Percentiles rank a stretch among this genome's conserved stretches.
phyloP scores from a whole-genome alignment of 2,888 invertebrate species.

The Dione juno region DNA sequence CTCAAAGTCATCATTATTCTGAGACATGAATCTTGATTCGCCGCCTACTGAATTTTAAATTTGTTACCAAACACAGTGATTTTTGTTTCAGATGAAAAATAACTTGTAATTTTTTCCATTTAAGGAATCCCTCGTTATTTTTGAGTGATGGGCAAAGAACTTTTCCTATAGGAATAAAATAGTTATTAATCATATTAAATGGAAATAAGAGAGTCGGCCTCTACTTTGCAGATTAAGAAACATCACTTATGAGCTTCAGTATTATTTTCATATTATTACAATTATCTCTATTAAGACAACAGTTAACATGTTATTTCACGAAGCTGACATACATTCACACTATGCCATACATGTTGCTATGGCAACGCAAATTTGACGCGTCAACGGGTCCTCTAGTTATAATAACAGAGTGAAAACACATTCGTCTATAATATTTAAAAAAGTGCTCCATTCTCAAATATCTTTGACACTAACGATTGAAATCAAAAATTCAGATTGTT shows the following conservation, averaged over 20 bases:
- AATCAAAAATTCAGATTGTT: not conserved
- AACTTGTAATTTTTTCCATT: not conserved
- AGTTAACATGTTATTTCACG: too few relatives aligned
- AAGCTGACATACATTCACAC: too few relatives aligned
- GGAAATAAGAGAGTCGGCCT: too few relatives aligned
- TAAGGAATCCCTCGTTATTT: not conserved
- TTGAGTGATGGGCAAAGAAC: not conserved
- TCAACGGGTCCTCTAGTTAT: not conserved
- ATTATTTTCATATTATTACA: too few relatives aligned
- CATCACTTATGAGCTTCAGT: too few relatives aligned
- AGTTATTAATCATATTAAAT: not conserved
- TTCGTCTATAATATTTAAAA: not conserved
- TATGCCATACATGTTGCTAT: too few relatives aligned
- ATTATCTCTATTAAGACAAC: too few relatives aligned
- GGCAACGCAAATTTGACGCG: too few relatives aligned
- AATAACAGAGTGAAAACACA: not conserved
- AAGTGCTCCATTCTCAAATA: not conserved
- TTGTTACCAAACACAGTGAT: constrained; percentile 7
- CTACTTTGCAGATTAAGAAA: too few relatives aligned
- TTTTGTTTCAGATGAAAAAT: constrained; percentile 18
- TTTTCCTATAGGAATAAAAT: not conserved
- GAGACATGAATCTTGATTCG: constrained; percentile 24
- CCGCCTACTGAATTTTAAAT: constrained; percentile 34
- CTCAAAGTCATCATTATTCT: constrained; percentile 36
- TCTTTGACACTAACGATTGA: not conserved